phyloP scores from a whole-genome alignment of 2,888 invertebrate genomes.

The Zelleria hepariella region DNA sequence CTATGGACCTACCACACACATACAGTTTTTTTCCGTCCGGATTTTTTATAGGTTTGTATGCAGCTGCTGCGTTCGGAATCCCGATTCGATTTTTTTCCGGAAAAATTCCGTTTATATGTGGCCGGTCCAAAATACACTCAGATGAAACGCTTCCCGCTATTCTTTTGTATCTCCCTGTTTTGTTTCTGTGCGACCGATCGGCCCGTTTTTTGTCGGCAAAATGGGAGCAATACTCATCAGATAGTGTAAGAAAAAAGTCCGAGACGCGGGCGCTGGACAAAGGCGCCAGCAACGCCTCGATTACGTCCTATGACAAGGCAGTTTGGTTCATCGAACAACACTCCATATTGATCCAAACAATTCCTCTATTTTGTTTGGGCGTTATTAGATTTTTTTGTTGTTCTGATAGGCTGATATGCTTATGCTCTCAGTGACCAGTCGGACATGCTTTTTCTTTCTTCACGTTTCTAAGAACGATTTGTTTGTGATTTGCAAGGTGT shows the following conservation, averaged over 20 bases:
- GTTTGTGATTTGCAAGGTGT: background rate
- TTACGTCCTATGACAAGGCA: constrained; percentile 70
- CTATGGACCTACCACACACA: too few relatives aligned
- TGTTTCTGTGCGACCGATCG: constrained; percentile 23
- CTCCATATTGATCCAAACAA: constrained; percentile 69
- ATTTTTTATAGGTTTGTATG: too few relatives aligned
- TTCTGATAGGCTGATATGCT: constrained; percentile 27
- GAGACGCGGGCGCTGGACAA: constrained; percentile 48
- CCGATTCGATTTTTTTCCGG: too few relatives aligned
- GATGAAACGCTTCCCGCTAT: background rate
- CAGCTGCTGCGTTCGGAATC: too few relatives aligned
- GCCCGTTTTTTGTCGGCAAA: constrained; percentile 51
- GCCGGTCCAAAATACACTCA: background rate
- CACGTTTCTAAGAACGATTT: constrained; percentile 3
- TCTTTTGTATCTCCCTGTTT: background rate
- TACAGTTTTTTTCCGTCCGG: too few relatives aligned
- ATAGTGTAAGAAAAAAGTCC: constrained; percentile 62
- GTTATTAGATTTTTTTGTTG: constrained; percentile 59
- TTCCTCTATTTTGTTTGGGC: constrained; percentile 58
- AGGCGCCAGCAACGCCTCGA: constrained; percentile 68
- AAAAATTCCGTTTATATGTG: too few relatives aligned
- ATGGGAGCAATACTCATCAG: constrained; percentile 70
- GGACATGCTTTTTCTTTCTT: constrained; percentile 17
- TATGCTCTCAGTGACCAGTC: constrained; percentile 26
- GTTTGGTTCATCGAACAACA: constrained; percentile 57